Percentiles rank a stretch among this genome's conserved stretches.
Conservation (phyloP, 2,888 invertebrate species). For the Leuctra nigra region DNA sequence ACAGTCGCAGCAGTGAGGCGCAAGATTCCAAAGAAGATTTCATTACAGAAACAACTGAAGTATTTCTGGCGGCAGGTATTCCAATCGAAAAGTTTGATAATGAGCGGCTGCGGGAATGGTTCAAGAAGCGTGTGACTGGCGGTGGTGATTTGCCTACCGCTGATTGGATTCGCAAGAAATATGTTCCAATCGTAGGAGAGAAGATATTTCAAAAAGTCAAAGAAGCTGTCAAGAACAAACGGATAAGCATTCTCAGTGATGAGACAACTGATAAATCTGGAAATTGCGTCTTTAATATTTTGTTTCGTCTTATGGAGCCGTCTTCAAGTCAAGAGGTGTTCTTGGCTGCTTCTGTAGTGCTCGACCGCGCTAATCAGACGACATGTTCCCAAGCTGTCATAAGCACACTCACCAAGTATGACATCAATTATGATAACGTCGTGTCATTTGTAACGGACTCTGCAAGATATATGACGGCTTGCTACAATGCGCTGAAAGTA, state of each 20-base stretch:
- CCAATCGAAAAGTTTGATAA: slow-evolving; percentile 3
- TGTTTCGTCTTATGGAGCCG: slow-evolving; percentile 18
- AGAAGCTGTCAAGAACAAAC: slow-evolving; percentile 1
- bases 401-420: slow-evolving; percentile 4
- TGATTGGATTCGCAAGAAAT: slow-evolving; percentile 10
- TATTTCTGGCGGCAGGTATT: slow-evolving; percentile 11
- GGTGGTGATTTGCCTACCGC: slow-evolving; percentile 18
- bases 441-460: slow-evolving; percentile 19
- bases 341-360: slow-evolving; percentile 6
- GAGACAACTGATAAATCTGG: slow-evolving; percentile 21
- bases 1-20: slow-evolving; percentile 2
- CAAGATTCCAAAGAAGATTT: slow-evolving; percentile 18
- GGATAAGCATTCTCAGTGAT: slow-evolving; percentile 14
- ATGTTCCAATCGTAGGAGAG: slow-evolving; percentile 12
- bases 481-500: background rate
- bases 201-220: slow-evolving; percentile 10
- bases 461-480: slow-evolving; percentile 17
- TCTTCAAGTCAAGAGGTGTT: background rate
- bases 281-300: slow-evolving; percentile 20
- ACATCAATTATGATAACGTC: slow-evolving; percentile 10
- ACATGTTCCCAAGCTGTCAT: slow-evolving; percentile 15
- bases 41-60: slow-evolving; percentile 7
- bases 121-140: slow-evolving; percentile 9
- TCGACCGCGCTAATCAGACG: slow-evolving; percentile 13
- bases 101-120: background rate